These are phyloP conservation scores for Oxygymnocypris stewartii DNA, from an alignment of 2,113 vertebrate genomes.

Conservation along the genomic window DNA sequence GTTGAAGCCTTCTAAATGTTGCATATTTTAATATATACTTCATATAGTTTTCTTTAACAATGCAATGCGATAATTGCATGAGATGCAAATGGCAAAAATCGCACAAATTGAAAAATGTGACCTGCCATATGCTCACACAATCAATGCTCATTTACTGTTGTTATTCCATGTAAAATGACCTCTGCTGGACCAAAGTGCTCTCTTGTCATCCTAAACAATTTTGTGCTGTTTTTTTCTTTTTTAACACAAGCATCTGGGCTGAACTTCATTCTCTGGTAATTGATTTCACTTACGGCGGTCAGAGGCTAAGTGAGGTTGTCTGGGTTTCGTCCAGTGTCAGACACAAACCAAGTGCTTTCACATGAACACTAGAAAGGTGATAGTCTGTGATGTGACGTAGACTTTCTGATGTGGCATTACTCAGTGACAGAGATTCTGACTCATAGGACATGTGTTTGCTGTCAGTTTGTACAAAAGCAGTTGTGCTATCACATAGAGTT, in stretches of 20 bases:
- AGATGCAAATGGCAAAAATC: background rate
- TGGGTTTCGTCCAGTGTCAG: slow-evolving; percentile 53
- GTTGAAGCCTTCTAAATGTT: background rate
- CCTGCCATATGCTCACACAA: background rate
- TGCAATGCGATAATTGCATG: background rate
- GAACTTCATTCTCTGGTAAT: slow-evolving; percentile 55
- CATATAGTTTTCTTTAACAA: background rate
- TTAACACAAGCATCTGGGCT: slow-evolving; percentile 54
- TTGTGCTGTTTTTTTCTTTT: background rate
- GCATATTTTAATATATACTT: background rate
- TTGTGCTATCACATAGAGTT: background rate
- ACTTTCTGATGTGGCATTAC: slow-evolving; percentile 44
- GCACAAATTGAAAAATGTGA: background rate
- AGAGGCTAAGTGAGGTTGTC: slow-evolving; percentile 50
- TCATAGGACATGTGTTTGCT: background rate
- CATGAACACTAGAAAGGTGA: slow-evolving; percentile 42
- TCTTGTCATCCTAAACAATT: background rate
- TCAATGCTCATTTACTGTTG: background rate
- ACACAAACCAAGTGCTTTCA: slow-evolving; percentile 56
- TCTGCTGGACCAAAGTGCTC: background rate
- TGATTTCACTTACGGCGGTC: slow-evolving; percentile 58
- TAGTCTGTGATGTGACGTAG: slow-evolving; percentile 31
- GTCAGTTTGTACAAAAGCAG: background rate
- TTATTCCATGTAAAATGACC: slow-evolving; percentile 2
- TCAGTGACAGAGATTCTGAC: slow-evolving; percentile 12